phyloP scores from a whole-genome alignment of 2,888 invertebrate species.

The Melinaea menophilus region DNA sequence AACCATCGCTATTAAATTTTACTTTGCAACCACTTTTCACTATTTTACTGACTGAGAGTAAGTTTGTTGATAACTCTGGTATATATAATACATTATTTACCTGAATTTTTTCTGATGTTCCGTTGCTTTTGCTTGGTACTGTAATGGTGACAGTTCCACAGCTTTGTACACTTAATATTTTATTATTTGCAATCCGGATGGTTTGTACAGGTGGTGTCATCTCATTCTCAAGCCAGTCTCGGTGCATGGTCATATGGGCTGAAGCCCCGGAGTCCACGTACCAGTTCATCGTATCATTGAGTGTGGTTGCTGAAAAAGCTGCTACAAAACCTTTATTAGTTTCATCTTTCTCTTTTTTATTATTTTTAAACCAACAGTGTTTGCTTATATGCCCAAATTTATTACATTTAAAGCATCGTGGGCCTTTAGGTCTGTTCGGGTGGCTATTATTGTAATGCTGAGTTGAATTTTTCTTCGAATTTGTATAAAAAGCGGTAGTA shows the following conservation, averaged over 20 bases:
- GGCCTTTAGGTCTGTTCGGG: slow-evolving; percentile 4
- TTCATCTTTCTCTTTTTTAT: slow-evolving; percentile 5
- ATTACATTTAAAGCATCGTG: slow-evolving; percentile 17
- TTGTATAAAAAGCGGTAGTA: slow-evolving; percentile 6
- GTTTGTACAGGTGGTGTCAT: slow-evolving; percentile 24
- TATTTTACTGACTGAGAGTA: too few species aligned
- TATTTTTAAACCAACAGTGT: slow-evolving; percentile 12
- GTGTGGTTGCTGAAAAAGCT: slow-evolving; percentile 12
- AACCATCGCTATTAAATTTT: too few species aligned
- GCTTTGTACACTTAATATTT: slow-evolving; percentile 23
- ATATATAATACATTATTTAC: too few species aligned
- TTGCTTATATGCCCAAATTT: slow-evolving; percentile 15
- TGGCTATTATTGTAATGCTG: background rate
- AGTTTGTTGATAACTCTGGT: too few species aligned
- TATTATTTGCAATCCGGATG: slow-evolving; percentile 30
- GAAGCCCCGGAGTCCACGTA: slow-evolving; percentile 44
- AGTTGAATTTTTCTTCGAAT: slow-evolving; percentile 2
- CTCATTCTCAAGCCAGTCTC: slow-evolving; percentile 28
- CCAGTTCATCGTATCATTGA: slow-evolving; percentile 27
- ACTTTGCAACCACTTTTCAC: too few species aligned
- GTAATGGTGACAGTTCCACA: slow-evolving; percentile 18
- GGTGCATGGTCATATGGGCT: slow-evolving; percentile 34
- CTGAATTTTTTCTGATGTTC: too few species aligned
- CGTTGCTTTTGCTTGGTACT: too few species aligned
- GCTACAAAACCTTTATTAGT: slow-evolving; percentile 13